A percentile compares a stretch with the other conserved stretches of the same genome.
Evolutionary conservation across 1,140 invertebrate genomes (phyloP).

Genomic region (Acromyrmex heyeri): DNA sequence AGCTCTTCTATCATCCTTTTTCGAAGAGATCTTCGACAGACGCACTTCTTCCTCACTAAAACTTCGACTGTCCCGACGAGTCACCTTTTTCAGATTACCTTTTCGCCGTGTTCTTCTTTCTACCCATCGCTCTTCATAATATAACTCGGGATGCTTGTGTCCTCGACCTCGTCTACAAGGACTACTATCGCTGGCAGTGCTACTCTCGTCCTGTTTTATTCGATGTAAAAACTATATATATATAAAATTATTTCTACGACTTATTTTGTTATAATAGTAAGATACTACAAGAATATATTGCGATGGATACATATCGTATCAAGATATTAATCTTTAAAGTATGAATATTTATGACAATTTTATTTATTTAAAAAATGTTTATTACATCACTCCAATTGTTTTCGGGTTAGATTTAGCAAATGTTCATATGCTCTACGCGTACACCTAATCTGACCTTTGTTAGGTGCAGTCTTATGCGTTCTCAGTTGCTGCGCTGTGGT

Average conservation of each 20-base stretch:
- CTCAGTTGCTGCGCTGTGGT: slow-evolving; percentile 81
- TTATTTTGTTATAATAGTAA: neutral
- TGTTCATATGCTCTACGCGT: slow-evolving; percentile 25
- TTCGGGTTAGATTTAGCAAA: neutral
- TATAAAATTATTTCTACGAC: slow-evolving; percentile 49
- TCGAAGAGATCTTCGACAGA: slow-evolving; percentile 79
- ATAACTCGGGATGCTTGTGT: slow-evolving; percentile 76
- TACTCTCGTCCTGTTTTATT: slow-evolving; percentile 76
- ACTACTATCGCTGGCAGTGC: slow-evolving; percentile 79
- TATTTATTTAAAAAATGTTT: neutral
- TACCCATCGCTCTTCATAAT: slow-evolving; percentile 84
- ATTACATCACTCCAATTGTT: neutral
- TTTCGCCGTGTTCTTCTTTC: slow-evolving; percentile 80
- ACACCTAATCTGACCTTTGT: slow-evolving; percentile 78
- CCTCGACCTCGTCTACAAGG: slow-evolving; percentile 59
- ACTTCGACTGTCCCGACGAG: slow-evolving; percentile 81
- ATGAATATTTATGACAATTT: neutral
- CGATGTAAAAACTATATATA: slow-evolving; percentile 84
- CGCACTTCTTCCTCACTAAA: slow-evolving; percentile 85
- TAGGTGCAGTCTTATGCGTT: slow-evolving; percentile 74
- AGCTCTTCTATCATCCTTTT: slow-evolving; percentile 79
- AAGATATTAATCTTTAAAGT: neutral
- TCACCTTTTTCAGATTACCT: slow-evolving; percentile 76
- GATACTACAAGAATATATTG: neutral
- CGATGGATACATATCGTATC: neutral